A percentile compares a stretch with the other conserved stretches of the same genome.
phyloP scores from a whole-genome alignment of 1,140 invertebrate genomes.

The Drosophila santomea region DNA sequence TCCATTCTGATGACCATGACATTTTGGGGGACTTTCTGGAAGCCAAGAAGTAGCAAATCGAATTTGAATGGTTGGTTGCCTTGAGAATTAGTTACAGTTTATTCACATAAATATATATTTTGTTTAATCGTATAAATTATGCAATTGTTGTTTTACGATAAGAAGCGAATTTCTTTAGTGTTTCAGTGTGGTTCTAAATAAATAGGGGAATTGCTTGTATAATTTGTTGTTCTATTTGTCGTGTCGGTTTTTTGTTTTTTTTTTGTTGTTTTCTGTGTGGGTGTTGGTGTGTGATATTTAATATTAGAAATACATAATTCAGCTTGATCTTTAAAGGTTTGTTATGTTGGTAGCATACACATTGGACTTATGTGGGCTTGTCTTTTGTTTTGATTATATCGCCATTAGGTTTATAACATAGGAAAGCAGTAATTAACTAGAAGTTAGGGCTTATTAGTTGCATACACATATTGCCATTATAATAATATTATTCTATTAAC shows the following conservation, averaged over 20 bases:
- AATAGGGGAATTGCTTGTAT: slow-evolving; percentile 71
- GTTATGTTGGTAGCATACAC: slow-evolving; percentile 47
- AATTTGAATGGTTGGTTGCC: slow-evolving; percentile 57
- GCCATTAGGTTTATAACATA: slow-evolving; percentile 75
- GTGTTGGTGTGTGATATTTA: slow-evolving; percentile 55
- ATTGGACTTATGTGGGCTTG: slow-evolving; percentile 53
- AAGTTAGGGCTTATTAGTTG: slow-evolving; percentile 60
- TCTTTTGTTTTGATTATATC: slow-evolving; percentile 78
- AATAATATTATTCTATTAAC: slow-evolving; percentile 68
- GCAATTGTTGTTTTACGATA: slow-evolving; percentile 64
- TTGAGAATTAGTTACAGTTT: slow-evolving; percentile 83
- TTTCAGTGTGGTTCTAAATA: slow-evolving; percentile 68
- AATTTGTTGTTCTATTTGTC: slow-evolving; percentile 51
- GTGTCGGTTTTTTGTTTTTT: slow-evolving; percentile 24
- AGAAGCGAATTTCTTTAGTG: slow-evolving; percentile 70
- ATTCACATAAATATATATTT: slow-evolving; percentile 80
- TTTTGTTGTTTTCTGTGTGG: slow-evolving; percentile 25
- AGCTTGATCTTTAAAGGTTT: slow-evolving; percentile 40
- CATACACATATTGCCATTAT: slow-evolving; percentile 63
- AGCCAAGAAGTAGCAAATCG: slow-evolving; percentile 20
- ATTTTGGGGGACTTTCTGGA: slow-evolving; percentile 5
- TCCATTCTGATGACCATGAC: slow-evolving; percentile 17
- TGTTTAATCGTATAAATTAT: slow-evolving; percentile 64
- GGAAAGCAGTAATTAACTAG: slow-evolving; percentile 80
- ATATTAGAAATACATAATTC: slow-evolving; percentile 77